Conservation (phyloP, 2,797 vertebrate genomes). For the Pseudochirops cupreus region DNA sequence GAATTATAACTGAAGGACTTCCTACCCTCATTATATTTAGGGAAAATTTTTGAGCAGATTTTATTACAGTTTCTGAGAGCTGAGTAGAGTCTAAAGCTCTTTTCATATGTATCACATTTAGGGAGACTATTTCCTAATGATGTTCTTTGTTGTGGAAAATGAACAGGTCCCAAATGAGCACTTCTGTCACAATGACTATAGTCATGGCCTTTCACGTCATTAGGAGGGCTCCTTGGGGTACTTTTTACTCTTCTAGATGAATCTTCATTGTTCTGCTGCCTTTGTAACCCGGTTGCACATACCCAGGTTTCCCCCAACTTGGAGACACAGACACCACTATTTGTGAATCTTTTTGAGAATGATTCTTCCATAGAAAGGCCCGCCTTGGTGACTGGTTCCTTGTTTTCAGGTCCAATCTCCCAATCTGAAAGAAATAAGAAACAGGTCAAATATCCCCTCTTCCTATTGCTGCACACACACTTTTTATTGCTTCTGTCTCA, state of each 20-base stretch:
- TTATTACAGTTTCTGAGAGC: background rate
- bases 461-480: background rate
- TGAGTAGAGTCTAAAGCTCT: conserved; percentile 18
- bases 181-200: background rate
- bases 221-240: conserved; percentile 13
- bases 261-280: conserved; percentile 41
- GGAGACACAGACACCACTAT: conserved; percentile 40
- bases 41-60: background rate
- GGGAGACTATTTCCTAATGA: conserved; percentile 21
- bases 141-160: conserved; percentile 55
- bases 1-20: background rate
- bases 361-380: conserved; percentile 28
- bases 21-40: background rate
- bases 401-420: conserved; percentile 54
- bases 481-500: background rate
- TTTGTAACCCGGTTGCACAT: conserved; percentile 49
- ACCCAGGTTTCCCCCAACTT: conserved; percentile 56
- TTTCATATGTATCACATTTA: conserved; percentile 50
- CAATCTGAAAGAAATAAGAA: conserved; percentile 54
- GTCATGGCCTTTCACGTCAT: conserved; percentile 14
- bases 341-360: conserved; percentile 48
- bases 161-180: background rate
- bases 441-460: conserved; percentile 49
- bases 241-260: conserved; percentile 21
- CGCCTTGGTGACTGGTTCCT: conserved; percentile 5